Evolutionary conservation across 2,888 invertebrate genomes (phyloP).

Genomic region (Eupithecia exiguata): DNA sequence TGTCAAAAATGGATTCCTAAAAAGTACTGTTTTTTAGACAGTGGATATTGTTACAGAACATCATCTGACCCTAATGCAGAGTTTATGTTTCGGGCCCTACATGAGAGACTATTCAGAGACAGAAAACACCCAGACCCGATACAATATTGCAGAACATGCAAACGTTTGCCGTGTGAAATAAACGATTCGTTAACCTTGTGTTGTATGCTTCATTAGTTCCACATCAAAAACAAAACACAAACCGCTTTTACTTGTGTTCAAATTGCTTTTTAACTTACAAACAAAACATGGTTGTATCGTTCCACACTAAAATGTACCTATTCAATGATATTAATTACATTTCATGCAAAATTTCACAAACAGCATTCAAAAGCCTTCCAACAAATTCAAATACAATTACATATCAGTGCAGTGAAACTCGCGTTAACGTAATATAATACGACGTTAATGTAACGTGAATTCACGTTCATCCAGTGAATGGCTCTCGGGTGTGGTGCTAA

Average conservation of each 20-base stretch:
- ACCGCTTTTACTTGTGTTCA: background rate
- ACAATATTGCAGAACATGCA: background rate
- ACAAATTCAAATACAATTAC: constrained; percentile 8
- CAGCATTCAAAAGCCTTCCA: background rate
- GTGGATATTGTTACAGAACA: too few species aligned
- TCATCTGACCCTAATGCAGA: too few species aligned
- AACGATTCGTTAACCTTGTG: too few species aligned
- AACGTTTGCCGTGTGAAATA: background rate
- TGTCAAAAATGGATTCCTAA: background rate
- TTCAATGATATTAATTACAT: background rate
- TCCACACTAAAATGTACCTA: background rate
- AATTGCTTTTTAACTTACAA: background rate
- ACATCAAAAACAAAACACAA: background rate
- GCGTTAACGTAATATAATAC: constrained; percentile 7
- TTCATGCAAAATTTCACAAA: background rate
- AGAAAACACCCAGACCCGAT: background rate
- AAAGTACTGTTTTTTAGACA: too few species aligned
- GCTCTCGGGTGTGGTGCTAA: background rate
- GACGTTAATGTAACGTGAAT: constrained; percentile 8
- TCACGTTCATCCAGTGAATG: background rate
- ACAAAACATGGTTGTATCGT: background rate
- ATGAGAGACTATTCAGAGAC: too few species aligned
- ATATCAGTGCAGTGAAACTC: constrained; percentile 14
- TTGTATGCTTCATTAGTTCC: background rate
- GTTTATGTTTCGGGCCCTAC: too few species aligned